Evolutionary conservation across 2,797 vertebrate genomes (phyloP), one percentile per base, ranked within the genome.

Genomic region (Chrosomus eos): DNA sequence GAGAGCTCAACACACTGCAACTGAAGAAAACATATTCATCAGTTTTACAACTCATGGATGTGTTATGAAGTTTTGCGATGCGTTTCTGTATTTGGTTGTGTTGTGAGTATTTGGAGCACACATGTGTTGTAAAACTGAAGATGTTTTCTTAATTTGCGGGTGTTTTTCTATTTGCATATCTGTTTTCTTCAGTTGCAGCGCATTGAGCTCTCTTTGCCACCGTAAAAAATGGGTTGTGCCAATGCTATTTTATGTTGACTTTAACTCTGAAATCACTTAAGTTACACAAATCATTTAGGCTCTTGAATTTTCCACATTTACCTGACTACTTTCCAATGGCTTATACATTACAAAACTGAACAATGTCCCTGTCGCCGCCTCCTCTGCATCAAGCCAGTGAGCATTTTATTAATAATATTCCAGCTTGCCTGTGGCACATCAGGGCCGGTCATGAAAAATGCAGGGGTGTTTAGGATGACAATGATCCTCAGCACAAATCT

Each of bases 351-450:
- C 67, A 3, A 28, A 82, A 11, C 48, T 81, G 84, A 86, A 55
- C 85, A 73, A 80, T 26, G 45, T 83, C 71, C 53, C 33, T 66
- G 53, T 77, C 36, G 55, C 64, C 16, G 72, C 67, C 38, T 83
- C 36, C 28, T 38, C 62, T 78, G 79, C 62, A 86, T 73, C 58
- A 83, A 62, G 33, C 38, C 55, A 67, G 82, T 55, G n/a, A 55
- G 58, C 43, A 64, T 85, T 87, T 87, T 76, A 87, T 87, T 86
- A 86, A 82, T 76, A 77, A 51, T 83, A 82, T 26, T n/a, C 38
- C 33, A 23, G 40, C 64, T 21, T 68, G 76, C n/a, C 16, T 31
- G 48, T 33, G 67, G 19, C 71, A 79, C 66, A 83, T 67, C 70
- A 83, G 68, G 51, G 43, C 60, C 4, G 2, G 80, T 88, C 79